Conservation (phyloP, 2,888 invertebrate genomes). For the Tenodera sinensis region DNA sequence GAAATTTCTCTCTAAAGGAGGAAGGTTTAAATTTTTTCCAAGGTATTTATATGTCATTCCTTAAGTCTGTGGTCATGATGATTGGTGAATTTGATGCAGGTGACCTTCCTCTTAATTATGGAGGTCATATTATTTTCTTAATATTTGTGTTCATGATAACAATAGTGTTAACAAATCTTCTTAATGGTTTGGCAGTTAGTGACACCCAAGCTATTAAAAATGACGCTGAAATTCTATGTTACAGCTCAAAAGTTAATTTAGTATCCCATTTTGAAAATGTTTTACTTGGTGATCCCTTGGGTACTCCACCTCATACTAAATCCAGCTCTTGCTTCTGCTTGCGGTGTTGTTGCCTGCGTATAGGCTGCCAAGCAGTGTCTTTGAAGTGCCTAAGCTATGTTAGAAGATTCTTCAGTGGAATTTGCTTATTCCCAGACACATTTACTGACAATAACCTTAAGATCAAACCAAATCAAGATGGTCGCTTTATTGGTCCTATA, state of each 20-base stretch:
- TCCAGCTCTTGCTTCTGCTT: neutral
- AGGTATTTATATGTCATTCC: conserved; percentile 66
- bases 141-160: conserved; percentile 7
- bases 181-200: conserved; percentile 4
- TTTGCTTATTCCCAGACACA: neutral
- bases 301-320: neutral
- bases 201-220: conserved; percentile 7
- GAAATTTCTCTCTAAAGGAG: neutral
- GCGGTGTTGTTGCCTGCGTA: neutral
- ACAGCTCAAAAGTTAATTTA: neutral
- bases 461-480: neutral
- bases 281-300: neutral
- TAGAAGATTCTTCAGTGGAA: neutral
- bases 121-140: neutral
- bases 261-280: conserved; percentile 1
- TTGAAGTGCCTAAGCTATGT: neutral
- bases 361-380: neutral
- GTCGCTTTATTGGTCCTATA: neutral
- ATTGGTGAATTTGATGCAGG: conserved; percentile 83
- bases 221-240: neutral
- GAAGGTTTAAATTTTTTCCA: conserved; percentile 51
- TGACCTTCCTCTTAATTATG: conserved; percentile 61
- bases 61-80: conserved; percentile 82
- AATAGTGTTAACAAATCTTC: neutral
- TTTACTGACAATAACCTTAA: neutral